Evolutionary conservation across 92 coral and sea anemone genomes (phyloP).

Genomic region (Paramuricea clavata): DNA sequence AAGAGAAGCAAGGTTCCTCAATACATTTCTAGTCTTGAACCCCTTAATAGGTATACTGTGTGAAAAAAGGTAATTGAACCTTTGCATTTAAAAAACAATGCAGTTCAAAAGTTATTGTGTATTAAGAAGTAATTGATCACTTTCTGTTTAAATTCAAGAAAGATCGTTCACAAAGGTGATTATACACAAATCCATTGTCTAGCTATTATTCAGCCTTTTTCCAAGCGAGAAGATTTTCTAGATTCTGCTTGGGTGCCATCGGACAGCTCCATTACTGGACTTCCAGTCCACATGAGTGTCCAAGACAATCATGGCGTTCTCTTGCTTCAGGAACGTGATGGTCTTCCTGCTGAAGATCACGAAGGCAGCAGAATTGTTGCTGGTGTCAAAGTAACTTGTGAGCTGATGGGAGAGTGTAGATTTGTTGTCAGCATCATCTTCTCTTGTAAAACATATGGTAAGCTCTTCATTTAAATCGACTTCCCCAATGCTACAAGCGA

Average conservation of each 20-base stretch:
- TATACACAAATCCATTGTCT: conserved; percentile 47
- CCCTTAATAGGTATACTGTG: conserved; percentile 33
- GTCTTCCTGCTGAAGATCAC: conserved; percentile 57
- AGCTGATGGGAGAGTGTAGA: conserved; percentile 34
- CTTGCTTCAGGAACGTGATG: conserved; percentile 50
- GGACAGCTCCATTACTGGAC: conserved; percentile 51
- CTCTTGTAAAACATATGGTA: conserved; percentile 35
- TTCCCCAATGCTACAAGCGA: too few species aligned
- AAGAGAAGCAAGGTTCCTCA: conserved; percentile 13
- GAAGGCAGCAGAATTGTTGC: conserved; percentile 41
- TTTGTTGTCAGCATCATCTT: conserved; percentile 2
- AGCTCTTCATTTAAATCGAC: conserved; percentile 20
- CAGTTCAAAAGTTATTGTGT: conserved; percentile 12
- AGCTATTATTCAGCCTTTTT: conserved; percentile 44
- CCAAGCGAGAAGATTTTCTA: conserved; percentile 38
- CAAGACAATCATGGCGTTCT: conserved; percentile 30
- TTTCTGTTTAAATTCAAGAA: neutral
- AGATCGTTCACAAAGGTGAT: conserved; percentile 49
- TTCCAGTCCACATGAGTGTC: conserved; percentile 45
- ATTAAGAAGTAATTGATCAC: too few species aligned
- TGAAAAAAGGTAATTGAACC: conserved; percentile 45
- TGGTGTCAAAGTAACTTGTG: neutral
- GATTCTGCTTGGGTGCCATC: neutral
- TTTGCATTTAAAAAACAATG: conserved; percentile 42
- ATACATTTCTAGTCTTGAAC: conserved; percentile 8